Conservation (phyloP, 2,113 vertebrate species). For the Ranitomeya variabilis region DNA sequence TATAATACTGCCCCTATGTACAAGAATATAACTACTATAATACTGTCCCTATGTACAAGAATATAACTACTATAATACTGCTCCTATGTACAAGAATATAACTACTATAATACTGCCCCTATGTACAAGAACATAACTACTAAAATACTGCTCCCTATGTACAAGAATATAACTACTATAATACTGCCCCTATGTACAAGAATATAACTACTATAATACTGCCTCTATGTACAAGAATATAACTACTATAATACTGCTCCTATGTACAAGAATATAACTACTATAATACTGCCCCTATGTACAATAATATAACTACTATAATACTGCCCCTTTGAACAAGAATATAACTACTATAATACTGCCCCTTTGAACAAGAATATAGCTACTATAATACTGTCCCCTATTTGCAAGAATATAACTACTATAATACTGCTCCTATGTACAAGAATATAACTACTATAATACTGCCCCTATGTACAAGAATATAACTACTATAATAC, state of each 20-base stretch:
- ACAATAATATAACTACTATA: background rate
- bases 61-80: background rate
- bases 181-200: background rate
- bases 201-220: background rate
- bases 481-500: constrained; percentile 12
- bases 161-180: background rate
- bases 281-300: background rate
- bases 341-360: constrained; percentile 7
- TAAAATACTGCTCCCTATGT: background rate
- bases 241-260: background rate
- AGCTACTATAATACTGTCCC: background rate
- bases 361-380: background rate
- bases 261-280: constrained; percentile 6
- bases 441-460: background rate
- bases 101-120: too few species aligned
- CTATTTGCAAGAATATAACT: background rate
- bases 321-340: background rate
- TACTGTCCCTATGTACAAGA: background rate
- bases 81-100: too few species aligned
- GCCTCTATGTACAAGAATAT: background rate
- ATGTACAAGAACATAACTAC: background rate
- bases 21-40: background rate
- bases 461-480: constrained; percentile 6
- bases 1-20: too few species aligned
- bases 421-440: background rate